A percentile compares a stretch with the other conserved stretches of the same genome.
phyloP scores from a whole-genome alignment of 2,888 invertebrate species.

The Cephonodes hylas region DNA sequence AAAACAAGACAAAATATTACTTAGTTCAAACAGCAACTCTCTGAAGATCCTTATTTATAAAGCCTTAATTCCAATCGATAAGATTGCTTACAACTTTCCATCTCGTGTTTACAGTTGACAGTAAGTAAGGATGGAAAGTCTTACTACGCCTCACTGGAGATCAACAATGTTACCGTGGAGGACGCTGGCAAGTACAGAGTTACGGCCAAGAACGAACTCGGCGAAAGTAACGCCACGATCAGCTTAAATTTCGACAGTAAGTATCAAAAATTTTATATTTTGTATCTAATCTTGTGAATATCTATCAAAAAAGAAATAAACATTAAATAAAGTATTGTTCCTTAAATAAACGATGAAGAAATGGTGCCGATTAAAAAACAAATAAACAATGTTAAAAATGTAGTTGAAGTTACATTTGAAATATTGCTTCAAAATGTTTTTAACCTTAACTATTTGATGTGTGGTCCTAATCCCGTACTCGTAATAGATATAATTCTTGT shows the following conservation, averaged over 20 bases:
- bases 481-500: conserved; percentile 47
- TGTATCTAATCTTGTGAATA: not conserved
- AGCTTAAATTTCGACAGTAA: conserved; percentile 99
- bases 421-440: conserved; percentile 40
- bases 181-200: conserved; percentile 99
- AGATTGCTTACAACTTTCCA: not conserved
- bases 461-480: conserved; percentile 62
- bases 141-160: conserved; percentile 95
- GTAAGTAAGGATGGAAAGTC: conserved; percentile 96
- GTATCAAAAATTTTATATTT: conserved; percentile 64
- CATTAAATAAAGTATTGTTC: not conserved
- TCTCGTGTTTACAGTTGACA: conserved; percentile 83
- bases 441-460: conserved; percentile 56
- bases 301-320: not conserved
- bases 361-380: not conserved
- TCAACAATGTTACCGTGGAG: conserved; percentile 96
- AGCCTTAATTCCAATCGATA: not conserved
- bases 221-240: conserved; percentile 98
- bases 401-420: conserved; percentile 2
- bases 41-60: not conserved
- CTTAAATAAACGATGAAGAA: not conserved
- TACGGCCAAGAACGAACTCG: conserved; percentile 97
- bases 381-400: not conserved
- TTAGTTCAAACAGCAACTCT: too few species aligned
- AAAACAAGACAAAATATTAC: too few species aligned